phyloP scores from a whole-genome alignment of 2,113 vertebrate species.

The Kryptolebias marmoratus region DNA sequence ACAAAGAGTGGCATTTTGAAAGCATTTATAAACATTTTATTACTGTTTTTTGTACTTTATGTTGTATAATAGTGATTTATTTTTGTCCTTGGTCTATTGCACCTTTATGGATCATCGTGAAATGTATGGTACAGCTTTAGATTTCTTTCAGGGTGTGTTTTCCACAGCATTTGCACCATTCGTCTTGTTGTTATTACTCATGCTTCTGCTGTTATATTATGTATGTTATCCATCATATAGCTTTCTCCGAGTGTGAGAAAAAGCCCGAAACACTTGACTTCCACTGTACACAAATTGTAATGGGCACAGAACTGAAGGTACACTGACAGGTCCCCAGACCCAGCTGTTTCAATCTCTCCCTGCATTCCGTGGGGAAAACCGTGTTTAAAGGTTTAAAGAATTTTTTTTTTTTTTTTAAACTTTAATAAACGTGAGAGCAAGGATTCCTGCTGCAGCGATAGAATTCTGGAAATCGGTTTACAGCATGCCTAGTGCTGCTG shows the following conservation, averaged over 20 bases:
- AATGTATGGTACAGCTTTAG: neutral
- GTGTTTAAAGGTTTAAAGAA: neutral
- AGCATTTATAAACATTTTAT: too few relatives aligned
- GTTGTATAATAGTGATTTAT: too few relatives aligned
- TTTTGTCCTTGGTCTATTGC: too few relatives aligned
- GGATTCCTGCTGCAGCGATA: slow-evolving; percentile 48
- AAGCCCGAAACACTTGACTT: neutral
- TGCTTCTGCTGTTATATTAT: neutral
- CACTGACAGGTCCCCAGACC: slow-evolving; percentile 3
- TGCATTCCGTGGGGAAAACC: neutral
- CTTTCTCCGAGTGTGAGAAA: neutral
- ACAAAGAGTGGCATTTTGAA: too few relatives aligned
- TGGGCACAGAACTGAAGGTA: slow-evolving; percentile 1
- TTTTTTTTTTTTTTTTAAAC: slow-evolving; percentile 11
- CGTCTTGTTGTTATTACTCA: neutral
- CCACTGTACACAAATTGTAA: neutral
- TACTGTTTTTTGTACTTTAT: too few relatives aligned
- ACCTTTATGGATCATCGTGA: too few relatives aligned
- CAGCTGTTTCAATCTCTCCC: neutral
- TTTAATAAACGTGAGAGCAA: slow-evolving; percentile 19
- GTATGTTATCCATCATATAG: neutral
- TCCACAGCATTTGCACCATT: neutral
- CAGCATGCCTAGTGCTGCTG: slow-evolving; percentile 37
- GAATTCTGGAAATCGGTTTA: slow-evolving; percentile 62
- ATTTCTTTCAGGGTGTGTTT: neutral